A percentile compares a stretch with the other conserved stretches of the same genome.
phyloP scores from a whole-genome alignment of 1,140 invertebrate species.

The Ceratitis capitata region DNA sequence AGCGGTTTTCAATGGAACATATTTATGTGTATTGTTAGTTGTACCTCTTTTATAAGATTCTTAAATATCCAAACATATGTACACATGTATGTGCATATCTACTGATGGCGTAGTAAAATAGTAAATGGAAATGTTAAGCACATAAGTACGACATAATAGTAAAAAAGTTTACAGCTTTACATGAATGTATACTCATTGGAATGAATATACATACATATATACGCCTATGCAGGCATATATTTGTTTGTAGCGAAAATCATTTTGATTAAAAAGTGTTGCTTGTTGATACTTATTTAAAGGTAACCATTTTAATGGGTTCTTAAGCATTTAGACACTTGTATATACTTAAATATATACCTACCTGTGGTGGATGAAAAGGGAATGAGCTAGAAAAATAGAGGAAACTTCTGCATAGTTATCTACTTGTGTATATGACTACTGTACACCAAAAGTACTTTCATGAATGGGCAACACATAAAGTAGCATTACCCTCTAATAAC shows the following conservation, averaged over 20 bases:
- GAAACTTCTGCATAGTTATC: too few species aligned
- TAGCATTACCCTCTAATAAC: background rate
- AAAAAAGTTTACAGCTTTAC: too few species aligned
- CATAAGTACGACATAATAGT: background rate
- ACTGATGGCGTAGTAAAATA: background rate
- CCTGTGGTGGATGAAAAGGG: background rate
- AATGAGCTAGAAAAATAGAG: background rate
- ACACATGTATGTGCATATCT: background rate
- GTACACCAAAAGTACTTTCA: background rate
- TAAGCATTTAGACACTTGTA: background rate
- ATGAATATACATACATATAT: too few species aligned
- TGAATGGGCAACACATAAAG: background rate
- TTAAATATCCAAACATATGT: background rate
- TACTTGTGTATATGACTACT: background rate
- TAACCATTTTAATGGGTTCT: background rate
- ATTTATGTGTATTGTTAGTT: background rate
- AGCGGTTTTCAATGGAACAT: background rate
- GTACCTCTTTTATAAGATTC: background rate
- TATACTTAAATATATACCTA: background rate
- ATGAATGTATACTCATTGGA: too few species aligned
- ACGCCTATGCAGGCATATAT: background rate
- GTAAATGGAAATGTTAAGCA: background rate
- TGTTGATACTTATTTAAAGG: background rate
- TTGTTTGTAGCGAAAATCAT: background rate
- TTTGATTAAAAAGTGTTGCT: background rate